Percentiles rank a stretch among this genome's conserved stretches.
These are phyloP conservation scores for Auanema freiburgensis DNA, from an alignment of 2,888 invertebrate genomes.

Conservation along the genomic window DNA sequence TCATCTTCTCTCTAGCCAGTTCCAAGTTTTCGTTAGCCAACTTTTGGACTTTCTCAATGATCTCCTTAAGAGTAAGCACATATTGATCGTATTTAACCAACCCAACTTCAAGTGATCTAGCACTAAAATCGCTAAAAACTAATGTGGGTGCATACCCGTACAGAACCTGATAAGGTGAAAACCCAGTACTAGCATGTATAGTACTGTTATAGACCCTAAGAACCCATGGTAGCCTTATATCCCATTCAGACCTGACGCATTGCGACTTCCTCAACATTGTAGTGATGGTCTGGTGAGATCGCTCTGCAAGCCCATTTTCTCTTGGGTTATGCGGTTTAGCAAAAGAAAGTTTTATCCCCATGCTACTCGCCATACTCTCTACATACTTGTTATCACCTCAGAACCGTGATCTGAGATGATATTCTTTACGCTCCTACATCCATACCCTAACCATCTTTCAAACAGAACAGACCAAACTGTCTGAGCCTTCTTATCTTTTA, in stretches of 20 bases:
- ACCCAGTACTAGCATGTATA: constrained; percentile 13
- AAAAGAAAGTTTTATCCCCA: too few species aligned
- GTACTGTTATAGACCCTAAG: constrained; percentile 23
- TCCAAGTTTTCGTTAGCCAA: too few species aligned
- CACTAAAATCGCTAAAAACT: too few species aligned
- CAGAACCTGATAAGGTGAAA: constrained; percentile 14
- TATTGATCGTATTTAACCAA: too few species aligned
- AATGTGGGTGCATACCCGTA: constrained; percentile 8
- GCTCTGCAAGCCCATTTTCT: constrained; percentile 24
- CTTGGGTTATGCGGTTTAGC: too few species aligned
- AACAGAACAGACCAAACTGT: not conserved
- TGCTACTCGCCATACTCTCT: too few species aligned
- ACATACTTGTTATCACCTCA: constrained; percentile 8
- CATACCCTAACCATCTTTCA: constrained; percentile 9
- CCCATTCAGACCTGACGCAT: constrained; percentile 11
- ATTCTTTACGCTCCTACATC: constrained; percentile 3
- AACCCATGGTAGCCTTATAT: constrained; percentile 21
- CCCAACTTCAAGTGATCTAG: too few species aligned
- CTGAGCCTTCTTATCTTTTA: constrained; percentile 7
- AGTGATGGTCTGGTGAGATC: constrained; percentile 11
- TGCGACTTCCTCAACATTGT: constrained; percentile 12
- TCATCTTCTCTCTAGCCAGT: too few species aligned
- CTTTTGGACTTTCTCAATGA: too few species aligned
- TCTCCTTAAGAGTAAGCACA: too few species aligned
- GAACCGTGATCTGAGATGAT: constrained; percentile 5